phyloP scores from a whole-genome alignment of 2,888 invertebrate genomes.

The Autographa gamma region DNA sequence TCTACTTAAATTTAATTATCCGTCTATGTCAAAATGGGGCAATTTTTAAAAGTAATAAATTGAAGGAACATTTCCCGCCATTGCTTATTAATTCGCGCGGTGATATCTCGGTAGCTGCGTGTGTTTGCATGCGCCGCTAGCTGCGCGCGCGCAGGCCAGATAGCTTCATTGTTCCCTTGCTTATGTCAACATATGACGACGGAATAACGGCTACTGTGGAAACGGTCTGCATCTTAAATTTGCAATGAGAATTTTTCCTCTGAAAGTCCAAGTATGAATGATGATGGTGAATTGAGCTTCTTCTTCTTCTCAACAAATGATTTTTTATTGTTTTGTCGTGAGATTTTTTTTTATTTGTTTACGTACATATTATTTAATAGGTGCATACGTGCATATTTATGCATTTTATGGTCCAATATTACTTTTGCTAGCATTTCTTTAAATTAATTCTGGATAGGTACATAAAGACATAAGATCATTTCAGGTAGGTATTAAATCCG shows the following conservation, averaged over 20 bases:
- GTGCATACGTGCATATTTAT: too few relatives aligned
- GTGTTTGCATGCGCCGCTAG: slow-evolving; percentile 52
- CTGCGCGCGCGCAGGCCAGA: slow-evolving; percentile 63
- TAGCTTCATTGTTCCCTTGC: slow-evolving; percentile 77
- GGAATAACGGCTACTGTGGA: slow-evolving; percentile 67
- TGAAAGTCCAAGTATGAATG: background rate
- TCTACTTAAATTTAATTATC: too few relatives aligned
- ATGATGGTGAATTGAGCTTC: too few relatives aligned
- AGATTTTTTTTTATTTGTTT: too few relatives aligned
- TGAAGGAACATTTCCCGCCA: slow-evolving; percentile 39
- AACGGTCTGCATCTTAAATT: slow-evolving; percentile 39
- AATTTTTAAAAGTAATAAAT: background rate
- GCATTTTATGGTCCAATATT: too few relatives aligned
- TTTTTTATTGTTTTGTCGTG: too few relatives aligned
- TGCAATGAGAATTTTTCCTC: slow-evolving; percentile 21
- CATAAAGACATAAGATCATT: too few relatives aligned
- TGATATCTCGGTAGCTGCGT: slow-evolving; percentile 31
- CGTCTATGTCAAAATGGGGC: background rate
- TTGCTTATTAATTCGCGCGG: slow-evolving; percentile 27
- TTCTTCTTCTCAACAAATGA: too few relatives aligned
- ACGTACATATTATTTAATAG: too few relatives aligned
- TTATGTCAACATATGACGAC: slow-evolving; percentile 72
- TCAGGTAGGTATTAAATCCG: too few relatives aligned
- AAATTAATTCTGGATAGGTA: too few relatives aligned
- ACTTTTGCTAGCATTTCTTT: too few relatives aligned